These are phyloP conservation scores for Darevskia mixta DNA, from an alignment of 2,797 vertebrate genomes.

Conservation along the genomic window DNA sequence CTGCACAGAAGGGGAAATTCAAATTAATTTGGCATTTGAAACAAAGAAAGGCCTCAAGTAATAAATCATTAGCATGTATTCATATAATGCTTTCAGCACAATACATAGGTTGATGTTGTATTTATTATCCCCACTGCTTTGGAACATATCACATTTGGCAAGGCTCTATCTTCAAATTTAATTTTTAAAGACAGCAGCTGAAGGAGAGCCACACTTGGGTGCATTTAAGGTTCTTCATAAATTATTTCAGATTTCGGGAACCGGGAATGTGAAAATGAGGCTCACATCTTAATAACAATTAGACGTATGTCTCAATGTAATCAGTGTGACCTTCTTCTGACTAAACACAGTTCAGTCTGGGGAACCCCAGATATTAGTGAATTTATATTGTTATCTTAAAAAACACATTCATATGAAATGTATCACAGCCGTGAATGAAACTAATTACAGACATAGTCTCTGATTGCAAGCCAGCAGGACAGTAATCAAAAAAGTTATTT, in stretches of 20 bases:
- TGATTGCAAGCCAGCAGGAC: not conserved
- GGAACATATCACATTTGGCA: not conserved
- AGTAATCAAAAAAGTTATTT: not conserved
- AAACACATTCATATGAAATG: not conserved
- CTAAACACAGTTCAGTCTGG: not conserved
- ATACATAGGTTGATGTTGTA: not conserved
- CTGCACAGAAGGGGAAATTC: not conserved
- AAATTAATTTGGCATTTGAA: not conserved
- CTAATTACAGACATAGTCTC: conserved; percentile 2
- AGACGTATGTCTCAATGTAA: not conserved
- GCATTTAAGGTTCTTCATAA: too few species aligned
- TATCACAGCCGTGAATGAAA: not conserved
- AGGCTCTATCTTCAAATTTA: not conserved
- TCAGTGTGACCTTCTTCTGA: too few species aligned
- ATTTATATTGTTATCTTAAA: conserved; percentile 6
- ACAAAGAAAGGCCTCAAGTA: not conserved
- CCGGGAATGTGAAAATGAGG: not conserved
- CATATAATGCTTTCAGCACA: not conserved
- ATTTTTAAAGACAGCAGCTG: not conserved
- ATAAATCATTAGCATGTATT: not conserved
- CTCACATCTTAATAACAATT: conserved; percentile 8
- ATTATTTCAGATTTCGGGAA: not conserved
- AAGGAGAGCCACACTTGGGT: not conserved
- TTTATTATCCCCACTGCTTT: not conserved
- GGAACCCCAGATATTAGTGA: not conserved